A percentile compares a stretch with the other conserved stretches of the same genome.
Conservation (phyloP, 2,113 vertebrate genomes). For the Stegastes partitus region DNA sequence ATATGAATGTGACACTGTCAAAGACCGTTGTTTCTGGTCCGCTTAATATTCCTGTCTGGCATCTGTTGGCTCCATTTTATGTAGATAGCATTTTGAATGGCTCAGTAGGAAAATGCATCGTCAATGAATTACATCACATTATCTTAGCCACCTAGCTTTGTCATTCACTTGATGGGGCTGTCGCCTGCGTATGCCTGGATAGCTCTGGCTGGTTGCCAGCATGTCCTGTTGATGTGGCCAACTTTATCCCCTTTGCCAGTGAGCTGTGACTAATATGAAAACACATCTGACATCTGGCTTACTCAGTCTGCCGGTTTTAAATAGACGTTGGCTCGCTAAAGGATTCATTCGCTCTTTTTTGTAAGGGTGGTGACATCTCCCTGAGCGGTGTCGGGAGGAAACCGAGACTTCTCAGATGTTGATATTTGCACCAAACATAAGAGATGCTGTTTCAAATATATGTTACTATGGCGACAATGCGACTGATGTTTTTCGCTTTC, state of each 20-base stretch:
- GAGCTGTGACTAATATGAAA: slow-evolving; percentile 77
- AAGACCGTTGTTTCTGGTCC: slow-evolving; percentile 12
- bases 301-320: slow-evolving; percentile 64
- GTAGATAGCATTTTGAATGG: slow-evolving; percentile 57
- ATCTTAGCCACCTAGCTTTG: slow-evolving; percentile 60
- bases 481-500: accelerated
- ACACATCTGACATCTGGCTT: slow-evolving; percentile 74
- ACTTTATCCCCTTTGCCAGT: slow-evolving; percentile 63
- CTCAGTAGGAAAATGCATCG: slow-evolving; percentile 52
- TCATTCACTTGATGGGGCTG: slow-evolving; percentile 57
- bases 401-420: slow-evolving; percentile 9
- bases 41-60: slow-evolving; percentile 44
- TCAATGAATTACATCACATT: slow-evolving; percentile 65
- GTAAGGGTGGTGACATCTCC: slow-evolving; percentile 41
- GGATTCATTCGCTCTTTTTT: slow-evolving; percentile 54
- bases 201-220: slow-evolving; percentile 65
- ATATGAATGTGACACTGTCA: slow-evolving; percentile 39
- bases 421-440: slow-evolving; percentile 19
- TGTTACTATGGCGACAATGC: not conserved
- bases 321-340: slow-evolving; percentile 45
- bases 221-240: slow-evolving; percentile 68
- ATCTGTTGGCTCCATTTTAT: slow-evolving; percentile 50
- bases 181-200: slow-evolving; percentile 47
- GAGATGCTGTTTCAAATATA: not conserved
- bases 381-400: not conserved